phyloP scores from a whole-genome alignment of 2,888 invertebrate genomes.

The Tetanocera ferruginea region DNA sequence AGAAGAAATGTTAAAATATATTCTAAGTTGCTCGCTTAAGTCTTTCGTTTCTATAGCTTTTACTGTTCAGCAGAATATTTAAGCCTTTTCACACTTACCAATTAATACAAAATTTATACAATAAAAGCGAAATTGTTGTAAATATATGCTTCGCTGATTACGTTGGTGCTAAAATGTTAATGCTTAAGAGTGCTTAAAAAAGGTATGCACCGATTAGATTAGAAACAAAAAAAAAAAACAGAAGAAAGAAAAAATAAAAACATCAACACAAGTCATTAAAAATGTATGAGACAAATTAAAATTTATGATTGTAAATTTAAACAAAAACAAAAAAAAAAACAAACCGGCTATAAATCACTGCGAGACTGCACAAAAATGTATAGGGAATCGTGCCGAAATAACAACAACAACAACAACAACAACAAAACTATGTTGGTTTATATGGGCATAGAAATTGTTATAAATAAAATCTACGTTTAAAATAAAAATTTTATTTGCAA shows the following conservation, averaged over 20 bases:
- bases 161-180: slow-evolving; percentile 29
- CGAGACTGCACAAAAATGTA: not conserved
- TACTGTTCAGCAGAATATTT: not conserved
- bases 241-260: not conserved
- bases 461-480: too few relatives aligned
- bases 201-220: slow-evolving; percentile 12
- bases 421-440: not conserved
- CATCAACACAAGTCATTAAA: slow-evolving; percentile 2
- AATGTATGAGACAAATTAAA: slow-evolving; percentile 18
- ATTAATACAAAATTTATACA: slow-evolving; percentile 5
- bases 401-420: not conserved
- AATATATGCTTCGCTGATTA: slow-evolving; percentile 19
- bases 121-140: slow-evolving; percentile 10
- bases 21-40: not conserved
- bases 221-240: not conserved
- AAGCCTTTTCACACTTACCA: not conserved
- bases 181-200: not conserved
- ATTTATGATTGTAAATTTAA: slow-evolving; percentile 13
- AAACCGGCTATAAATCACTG: not conserved
- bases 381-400: not conserved
- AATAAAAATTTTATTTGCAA: too few relatives aligned
- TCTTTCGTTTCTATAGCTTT: not conserved
- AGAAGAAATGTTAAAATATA: not conserved
- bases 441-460: not conserved
- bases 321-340: not conserved